phyloP scores from a whole-genome alignment of 2,797 vertebrate genomes.

The Argya squamiceps region DNA sequence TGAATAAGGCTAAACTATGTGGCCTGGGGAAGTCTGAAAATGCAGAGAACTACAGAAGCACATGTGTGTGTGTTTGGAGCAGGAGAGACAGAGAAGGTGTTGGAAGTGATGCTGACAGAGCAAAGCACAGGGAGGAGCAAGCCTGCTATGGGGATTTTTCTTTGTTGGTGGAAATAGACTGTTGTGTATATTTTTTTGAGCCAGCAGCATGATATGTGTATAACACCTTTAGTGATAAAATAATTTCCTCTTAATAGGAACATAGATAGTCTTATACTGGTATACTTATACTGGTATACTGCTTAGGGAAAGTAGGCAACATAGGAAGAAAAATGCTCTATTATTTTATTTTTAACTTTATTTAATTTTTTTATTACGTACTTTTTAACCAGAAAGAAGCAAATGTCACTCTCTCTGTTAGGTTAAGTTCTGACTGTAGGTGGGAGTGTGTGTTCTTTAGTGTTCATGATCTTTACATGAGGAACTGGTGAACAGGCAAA shows the following conservation, averaged over 20 bases:
- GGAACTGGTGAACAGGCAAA: background rate
- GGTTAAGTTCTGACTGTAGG: background rate
- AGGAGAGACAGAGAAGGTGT: background rate
- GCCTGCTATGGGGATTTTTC: background rate
- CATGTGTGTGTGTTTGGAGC: accelerated
- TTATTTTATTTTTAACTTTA: background rate
- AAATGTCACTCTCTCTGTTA: background rate
- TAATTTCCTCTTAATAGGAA: background rate
- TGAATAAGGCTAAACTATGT: background rate
- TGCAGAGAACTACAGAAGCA: background rate
- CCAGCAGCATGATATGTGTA: background rate
- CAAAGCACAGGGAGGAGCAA: background rate
- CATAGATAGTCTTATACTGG: background rate
- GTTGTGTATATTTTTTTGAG: background rate
- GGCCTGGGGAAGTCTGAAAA: background rate
- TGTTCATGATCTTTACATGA: background rate
- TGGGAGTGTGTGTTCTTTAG: background rate
- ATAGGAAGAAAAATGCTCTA: background rate
- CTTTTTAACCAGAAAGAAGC: background rate
- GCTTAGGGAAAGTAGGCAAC: background rate
- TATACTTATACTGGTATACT: background rate
- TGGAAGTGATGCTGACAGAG: background rate
- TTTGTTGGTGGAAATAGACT: background rate
- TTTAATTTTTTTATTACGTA: background rate
- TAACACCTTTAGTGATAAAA: background rate